Conservation (phyloP, 2,113 vertebrate species). For the Thinocorus orbignyianus region DNA sequence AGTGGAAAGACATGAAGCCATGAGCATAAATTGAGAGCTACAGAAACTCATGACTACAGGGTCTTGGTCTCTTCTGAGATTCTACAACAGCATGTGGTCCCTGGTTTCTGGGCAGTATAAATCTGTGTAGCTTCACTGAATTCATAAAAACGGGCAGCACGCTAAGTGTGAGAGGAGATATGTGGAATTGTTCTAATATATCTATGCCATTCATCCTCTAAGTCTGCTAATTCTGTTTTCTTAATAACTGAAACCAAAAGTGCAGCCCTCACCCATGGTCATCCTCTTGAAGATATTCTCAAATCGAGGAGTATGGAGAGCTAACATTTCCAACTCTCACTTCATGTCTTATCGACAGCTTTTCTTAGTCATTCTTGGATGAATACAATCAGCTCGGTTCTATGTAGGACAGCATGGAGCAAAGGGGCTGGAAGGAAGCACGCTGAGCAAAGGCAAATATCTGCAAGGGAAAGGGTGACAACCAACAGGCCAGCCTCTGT, state of each 20-base stretch:
- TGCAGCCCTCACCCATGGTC: rapidly evolving
- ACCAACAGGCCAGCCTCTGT: not conserved
- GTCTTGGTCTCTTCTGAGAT: not conserved
- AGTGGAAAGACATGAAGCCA: not conserved
- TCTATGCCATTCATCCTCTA: not conserved
- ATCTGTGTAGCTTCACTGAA: not conserved
- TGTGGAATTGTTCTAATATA: not conserved
- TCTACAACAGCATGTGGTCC: not conserved
- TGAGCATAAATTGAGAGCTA: not conserved
- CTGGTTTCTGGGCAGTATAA: not conserved
- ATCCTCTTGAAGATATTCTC: not conserved
- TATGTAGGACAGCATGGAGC: not conserved
- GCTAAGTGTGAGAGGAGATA: not conserved
- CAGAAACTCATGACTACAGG: not conserved
- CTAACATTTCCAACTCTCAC: not conserved
- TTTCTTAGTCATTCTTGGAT: not conserved
- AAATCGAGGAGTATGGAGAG: not conserved
- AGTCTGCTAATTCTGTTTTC: not conserved
- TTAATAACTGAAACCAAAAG: not conserved
- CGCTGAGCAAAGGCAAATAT: not conserved
- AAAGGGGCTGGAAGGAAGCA: not conserved
- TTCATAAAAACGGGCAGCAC: not conserved
- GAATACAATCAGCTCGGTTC: not conserved
- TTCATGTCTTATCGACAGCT: rapidly evolving
- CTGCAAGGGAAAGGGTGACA: not conserved